phyloP scores from a whole-genome alignment of 2,888 invertebrate genomes.

The Strigamia transsilvanica region DNA sequence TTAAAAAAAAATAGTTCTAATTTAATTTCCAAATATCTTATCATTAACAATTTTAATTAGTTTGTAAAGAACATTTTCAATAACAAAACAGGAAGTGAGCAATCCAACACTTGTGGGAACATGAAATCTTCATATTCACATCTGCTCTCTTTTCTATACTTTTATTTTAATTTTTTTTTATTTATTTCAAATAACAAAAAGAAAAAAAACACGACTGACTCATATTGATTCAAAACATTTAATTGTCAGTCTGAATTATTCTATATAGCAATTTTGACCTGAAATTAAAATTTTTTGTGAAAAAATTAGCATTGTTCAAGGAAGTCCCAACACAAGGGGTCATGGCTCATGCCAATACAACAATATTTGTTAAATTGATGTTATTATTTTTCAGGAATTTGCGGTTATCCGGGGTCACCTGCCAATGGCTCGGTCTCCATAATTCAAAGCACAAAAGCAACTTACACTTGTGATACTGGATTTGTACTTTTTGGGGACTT shows the following conservation, averaged over 20 bases:
- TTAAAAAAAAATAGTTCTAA: no score
- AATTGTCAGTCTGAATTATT: no score
- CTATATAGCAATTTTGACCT: no score
- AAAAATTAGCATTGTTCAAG: no score
- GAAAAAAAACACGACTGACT: neutral
- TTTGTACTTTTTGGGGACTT: conserved; percentile 61
- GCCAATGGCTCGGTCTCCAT: conserved; percentile 60
- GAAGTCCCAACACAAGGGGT: no score
- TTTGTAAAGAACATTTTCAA: conserved; percentile 7
- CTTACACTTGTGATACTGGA: conserved; percentile 60
- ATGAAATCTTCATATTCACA: conserved; percentile 3
- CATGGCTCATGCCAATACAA: no score
- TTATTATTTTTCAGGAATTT: conserved; percentile 55
- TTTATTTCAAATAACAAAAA: neutral
- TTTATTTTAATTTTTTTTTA: neutral
- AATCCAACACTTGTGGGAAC: conserved; percentile 26
- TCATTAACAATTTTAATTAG: conserved; percentile 20
- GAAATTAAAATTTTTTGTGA: no score
- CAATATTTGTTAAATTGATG: neutral
- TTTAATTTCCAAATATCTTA: neutral
- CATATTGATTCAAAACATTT: no score
- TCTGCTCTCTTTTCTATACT: neutral
- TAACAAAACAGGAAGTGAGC: conserved; percentile 22
- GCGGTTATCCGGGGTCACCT: conserved; percentile 62
- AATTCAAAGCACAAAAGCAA: neutral